phyloP scores from a whole-genome alignment of 2,113 vertebrate species.

The Actenoides hombroni region DNA sequence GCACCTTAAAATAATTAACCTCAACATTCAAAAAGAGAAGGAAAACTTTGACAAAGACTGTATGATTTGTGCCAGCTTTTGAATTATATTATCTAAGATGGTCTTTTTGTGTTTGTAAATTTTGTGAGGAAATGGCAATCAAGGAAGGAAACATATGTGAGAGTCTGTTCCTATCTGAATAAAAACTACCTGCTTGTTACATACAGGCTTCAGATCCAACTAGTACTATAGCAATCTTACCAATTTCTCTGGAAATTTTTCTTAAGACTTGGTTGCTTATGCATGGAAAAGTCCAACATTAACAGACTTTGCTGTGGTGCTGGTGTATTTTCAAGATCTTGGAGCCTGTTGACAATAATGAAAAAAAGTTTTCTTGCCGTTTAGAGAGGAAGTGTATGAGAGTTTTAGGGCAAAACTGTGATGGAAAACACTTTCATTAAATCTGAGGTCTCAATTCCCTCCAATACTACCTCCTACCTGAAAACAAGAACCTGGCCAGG shows the following conservation, averaged over 20 bases:
- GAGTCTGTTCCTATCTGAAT: background rate
- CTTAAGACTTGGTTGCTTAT: background rate
- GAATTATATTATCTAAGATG: background rate
- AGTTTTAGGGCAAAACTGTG: background rate
- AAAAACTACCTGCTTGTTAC: background rate
- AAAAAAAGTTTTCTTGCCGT: accelerated
- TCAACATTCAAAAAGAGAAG: background rate
- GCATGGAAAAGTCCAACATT: background rate
- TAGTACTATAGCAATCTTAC: background rate
- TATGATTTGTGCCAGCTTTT: background rate
- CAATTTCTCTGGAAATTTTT: background rate
- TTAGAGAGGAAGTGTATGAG: background rate
- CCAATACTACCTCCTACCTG: background rate
- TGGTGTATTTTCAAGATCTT: background rate
- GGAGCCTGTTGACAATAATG: background rate
- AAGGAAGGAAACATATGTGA: background rate
- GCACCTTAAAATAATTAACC: background rate
- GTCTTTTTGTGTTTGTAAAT: background rate
- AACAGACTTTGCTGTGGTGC: background rate
- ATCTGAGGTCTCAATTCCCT: background rate
- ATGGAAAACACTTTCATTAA: background rate
- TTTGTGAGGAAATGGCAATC: background rate
- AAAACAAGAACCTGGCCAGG: background rate
- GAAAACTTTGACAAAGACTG: background rate
- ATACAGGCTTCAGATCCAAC: background rate